These are phyloP conservation scores for Eidolon helvum DNA, from an alignment of 2,113 vertebrate species.

Conservation along the genomic window DNA sequence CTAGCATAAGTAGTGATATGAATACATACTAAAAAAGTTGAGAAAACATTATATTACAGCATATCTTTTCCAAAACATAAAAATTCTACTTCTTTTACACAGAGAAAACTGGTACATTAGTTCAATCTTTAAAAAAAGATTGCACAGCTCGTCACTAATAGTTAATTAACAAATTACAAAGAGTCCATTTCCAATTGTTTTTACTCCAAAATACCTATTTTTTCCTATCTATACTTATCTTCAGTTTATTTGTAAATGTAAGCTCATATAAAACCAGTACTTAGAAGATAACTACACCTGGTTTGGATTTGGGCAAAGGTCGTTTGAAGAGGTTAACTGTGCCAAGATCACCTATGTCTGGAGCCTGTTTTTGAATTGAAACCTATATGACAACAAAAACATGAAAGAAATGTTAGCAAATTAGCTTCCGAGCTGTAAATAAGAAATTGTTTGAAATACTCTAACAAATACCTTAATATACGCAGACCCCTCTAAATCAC, in stretches of 20 bases:
- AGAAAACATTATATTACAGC: background rate
- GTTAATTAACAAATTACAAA: background rate
- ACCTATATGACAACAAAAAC: slow-evolving; percentile 84
- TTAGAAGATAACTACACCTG: slow-evolving; percentile 82
- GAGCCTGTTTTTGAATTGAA: slow-evolving; percentile 97
- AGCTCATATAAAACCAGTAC: background rate
- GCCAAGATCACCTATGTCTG: slow-evolving; percentile 97
- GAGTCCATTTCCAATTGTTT: background rate
- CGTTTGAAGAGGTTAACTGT: slow-evolving; percentile 94
- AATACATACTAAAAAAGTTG: background rate
- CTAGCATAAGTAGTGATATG: background rate
- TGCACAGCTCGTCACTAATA: background rate
- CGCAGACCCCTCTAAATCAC: slow-evolving; percentile 97
- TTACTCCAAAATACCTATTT: background rate
- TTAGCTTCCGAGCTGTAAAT: background rate
- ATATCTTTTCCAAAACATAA: background rate
- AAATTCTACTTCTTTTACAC: background rate
- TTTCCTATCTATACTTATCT: background rate
- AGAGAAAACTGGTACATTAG: background rate
- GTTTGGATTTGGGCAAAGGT: slow-evolving; percentile 89
- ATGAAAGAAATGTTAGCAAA: background rate
- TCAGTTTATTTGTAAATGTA: background rate
- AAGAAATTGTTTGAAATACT: background rate
- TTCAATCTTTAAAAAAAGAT: background rate
- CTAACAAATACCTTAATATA: slow-evolving; percentile 92